These are phyloP conservation scores for Ophraella communa DNA, from an alignment of 2,888 invertebrate genomes.

Conservation along the genomic window DNA sequence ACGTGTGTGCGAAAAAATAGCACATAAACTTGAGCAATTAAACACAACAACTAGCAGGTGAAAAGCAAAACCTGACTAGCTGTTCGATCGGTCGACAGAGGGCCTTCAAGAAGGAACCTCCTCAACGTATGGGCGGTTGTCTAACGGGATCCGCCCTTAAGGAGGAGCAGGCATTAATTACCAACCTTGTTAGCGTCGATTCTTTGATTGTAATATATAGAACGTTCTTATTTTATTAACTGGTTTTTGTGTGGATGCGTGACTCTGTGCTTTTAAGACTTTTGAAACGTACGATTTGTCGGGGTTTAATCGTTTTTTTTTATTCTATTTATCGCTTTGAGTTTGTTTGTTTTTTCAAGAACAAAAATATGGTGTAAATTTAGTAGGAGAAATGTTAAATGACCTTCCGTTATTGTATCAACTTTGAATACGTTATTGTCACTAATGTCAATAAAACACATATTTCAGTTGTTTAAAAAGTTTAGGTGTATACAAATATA, in stretches of 20 bases:
- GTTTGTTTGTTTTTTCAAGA: not conserved
- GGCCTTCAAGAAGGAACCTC: slow-evolving; percentile 43
- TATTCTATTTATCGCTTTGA: no score
- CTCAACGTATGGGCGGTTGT: no score
- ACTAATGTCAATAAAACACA: not conserved
- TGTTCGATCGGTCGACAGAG: slow-evolving; percentile 41
- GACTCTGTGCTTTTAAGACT: slow-evolving; percentile 19
- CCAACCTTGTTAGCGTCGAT: slow-evolving; percentile 51
- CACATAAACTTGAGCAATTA: slow-evolving; percentile 30
- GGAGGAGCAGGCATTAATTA: slow-evolving; percentile 54
- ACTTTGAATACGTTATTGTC: no score
- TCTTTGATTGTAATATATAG: slow-evolving; percentile 37
- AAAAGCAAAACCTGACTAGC: slow-evolving; percentile 31
- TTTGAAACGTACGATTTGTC: not conserved
- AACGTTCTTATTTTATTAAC: slow-evolving; percentile 36
- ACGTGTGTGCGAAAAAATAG: slow-evolving; percentile 24
- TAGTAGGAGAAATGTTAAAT: no score
- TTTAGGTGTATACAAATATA: no score
- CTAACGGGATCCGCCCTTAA: slow-evolving; percentile 46
- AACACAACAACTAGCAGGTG: slow-evolving; percentile 37
- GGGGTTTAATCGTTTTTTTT: not conserved
- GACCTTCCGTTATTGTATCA: no score
- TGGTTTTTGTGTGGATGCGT: slow-evolving; percentile 22
- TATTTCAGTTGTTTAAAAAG: no score
- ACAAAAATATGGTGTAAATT: no score